Percentiles rank a stretch among this genome's conserved stretches.
Evolutionary conservation across 2,113 vertebrate genomes (phyloP).

Genomic region (Erythrocercus mccallii): DNA sequence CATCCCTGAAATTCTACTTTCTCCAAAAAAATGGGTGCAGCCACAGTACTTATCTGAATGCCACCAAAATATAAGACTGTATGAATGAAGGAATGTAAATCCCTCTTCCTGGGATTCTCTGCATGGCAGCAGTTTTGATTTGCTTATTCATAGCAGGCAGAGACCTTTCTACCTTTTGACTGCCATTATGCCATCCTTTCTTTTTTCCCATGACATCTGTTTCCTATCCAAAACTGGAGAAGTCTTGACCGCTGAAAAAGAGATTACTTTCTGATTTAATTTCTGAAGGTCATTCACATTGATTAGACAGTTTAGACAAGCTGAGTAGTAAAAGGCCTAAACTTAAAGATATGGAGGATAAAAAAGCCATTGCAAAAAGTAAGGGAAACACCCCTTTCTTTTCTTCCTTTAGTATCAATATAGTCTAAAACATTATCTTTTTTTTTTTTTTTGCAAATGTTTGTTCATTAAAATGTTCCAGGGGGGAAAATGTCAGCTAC

Average conservation of each 20-base stretch:
- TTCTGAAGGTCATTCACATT: not conserved
- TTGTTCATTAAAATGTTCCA: constrained; percentile 16
- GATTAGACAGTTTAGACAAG: not conserved
- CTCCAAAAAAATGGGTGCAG: not conserved
- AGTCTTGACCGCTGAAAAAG: not conserved
- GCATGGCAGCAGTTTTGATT: not conserved
- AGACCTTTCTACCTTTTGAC: not conserved
- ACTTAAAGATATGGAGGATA: not conserved
- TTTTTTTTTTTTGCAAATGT: not conserved
- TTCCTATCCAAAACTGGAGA: not conserved
- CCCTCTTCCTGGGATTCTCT: not conserved
- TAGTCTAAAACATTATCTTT: not conserved
- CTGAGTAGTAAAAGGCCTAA: not conserved
- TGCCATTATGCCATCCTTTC: not conserved
- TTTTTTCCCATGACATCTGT: not conserved
- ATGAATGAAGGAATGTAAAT: not conserved
- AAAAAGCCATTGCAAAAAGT: not conserved
- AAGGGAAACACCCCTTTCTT: not conserved
- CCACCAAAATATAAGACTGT: not conserved
- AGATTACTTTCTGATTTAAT: not conserved
- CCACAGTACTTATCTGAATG: not conserved
- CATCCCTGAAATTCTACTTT: not conserved
- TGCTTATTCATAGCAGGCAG: not conserved
- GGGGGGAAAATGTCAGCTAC: constrained; percentile 34
- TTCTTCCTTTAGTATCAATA: not conserved